Conservation (phyloP, 1,140 invertebrate genomes). For the Sycophila sp. region DNA sequence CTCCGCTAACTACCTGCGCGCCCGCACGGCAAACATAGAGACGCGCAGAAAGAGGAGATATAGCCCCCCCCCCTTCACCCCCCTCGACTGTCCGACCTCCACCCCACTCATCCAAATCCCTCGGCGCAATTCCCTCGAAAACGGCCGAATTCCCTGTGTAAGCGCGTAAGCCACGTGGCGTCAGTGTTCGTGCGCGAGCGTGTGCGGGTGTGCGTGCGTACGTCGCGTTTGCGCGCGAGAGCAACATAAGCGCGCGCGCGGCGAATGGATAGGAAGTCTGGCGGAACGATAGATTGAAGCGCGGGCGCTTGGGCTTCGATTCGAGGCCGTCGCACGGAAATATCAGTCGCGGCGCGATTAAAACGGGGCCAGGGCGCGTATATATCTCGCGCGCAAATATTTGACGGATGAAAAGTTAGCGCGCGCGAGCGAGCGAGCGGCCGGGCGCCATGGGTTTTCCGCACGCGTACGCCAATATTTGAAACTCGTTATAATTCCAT, state of each 20-base stretch:
- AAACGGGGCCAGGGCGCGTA: neutral
- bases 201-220: neutral
- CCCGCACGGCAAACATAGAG: slow-evolving; percentile 28
- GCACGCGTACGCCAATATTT: neutral
- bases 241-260: slow-evolving; percentile 14
- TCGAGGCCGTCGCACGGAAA: neutral
- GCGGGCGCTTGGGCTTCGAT: neutral
- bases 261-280: slow-evolving; percentile 33
- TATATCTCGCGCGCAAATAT: slow-evolving; percentile 5
- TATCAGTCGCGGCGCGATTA: neutral
- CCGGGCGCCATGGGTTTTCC: neutral
- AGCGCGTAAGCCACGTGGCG: too few species aligned
- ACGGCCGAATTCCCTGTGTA: neutral
- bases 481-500: slow-evolving; percentile 22
- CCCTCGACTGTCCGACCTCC: neutral
- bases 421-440: too few species aligned
- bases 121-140: slow-evolving; percentile 23
- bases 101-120: too few species aligned
- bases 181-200: neutral
- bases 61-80: too few species aligned
- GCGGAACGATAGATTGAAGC: slow-evolving; percentile 22
- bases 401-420: slow-evolving; percentile 9
- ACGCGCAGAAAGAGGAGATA: too few species aligned
- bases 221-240: neutral
- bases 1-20: slow-evolving; percentile 15